Conservation (phyloP, 2,797 vertebrate genomes). For the Xiphorhynchus erythropygius region DNA sequence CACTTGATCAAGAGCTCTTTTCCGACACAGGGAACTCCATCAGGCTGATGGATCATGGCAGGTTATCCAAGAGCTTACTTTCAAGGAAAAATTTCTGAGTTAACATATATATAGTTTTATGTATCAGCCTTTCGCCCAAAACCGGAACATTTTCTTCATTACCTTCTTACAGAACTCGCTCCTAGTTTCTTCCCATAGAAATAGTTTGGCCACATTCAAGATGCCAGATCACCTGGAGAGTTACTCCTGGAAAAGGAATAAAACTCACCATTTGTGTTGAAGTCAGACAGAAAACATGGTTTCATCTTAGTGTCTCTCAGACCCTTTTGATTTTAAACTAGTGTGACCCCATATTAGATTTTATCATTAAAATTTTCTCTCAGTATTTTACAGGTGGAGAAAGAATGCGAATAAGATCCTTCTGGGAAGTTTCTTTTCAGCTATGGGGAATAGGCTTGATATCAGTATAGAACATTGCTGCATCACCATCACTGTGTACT, state of each 20-base stretch:
- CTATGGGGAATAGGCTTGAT: background rate
- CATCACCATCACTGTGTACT: background rate
- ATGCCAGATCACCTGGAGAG: background rate
- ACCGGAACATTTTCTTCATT: background rate
- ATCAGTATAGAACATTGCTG: background rate
- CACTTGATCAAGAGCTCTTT: background rate
- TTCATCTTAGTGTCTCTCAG: background rate
- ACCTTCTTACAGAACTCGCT: background rate
- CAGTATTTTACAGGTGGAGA: background rate
- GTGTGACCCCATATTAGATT: background rate
- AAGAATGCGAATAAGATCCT: background rate
- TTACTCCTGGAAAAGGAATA: background rate
- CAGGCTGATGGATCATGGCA: background rate
- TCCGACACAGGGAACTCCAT: background rate
- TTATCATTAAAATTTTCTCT: background rate
- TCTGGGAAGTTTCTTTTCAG: background rate
- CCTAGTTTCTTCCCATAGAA: background rate
- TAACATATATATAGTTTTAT: background rate
- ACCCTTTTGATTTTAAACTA: background rate
- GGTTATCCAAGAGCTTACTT: background rate
- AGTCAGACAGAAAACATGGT: background rate
- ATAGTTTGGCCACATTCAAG: background rate
- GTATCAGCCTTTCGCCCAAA: background rate
- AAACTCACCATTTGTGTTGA: background rate
- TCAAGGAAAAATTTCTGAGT: background rate